These are phyloP conservation scores for Lepus timidus DNA, from an alignment of 2,113 vertebrate genomes.

Conservation along the genomic window DNA sequence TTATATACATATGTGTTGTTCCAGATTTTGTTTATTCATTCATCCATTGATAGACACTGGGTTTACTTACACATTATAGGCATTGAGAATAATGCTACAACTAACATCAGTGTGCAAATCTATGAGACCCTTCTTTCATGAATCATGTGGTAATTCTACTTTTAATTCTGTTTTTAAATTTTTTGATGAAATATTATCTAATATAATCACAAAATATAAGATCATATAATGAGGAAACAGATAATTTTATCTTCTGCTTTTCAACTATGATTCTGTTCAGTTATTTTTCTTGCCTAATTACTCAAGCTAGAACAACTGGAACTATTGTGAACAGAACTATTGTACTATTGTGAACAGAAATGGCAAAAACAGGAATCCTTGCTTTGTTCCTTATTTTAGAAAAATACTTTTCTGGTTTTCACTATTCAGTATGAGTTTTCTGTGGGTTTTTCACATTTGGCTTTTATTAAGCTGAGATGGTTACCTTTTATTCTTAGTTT, in stretches of 20 bases:
- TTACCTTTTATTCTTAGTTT: no score
- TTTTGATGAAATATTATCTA: background rate
- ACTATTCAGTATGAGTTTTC: no score
- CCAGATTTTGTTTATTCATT: background rate
- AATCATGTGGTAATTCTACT: background rate
- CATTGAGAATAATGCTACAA: slow-evolving; percentile 5
- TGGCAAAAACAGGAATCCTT: no score
- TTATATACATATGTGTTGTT: background rate
- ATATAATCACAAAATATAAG: background rate
- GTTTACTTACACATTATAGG: background rate
- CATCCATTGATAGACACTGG: background rate
- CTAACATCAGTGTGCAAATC: background rate
- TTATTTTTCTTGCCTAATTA: background rate
- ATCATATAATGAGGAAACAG: background rate
- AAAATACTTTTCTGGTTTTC: no score
- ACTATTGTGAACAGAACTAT: background rate
- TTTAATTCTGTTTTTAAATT: background rate
- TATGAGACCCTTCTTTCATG: background rate
- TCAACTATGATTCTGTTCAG: background rate
- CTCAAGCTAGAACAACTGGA: background rate
- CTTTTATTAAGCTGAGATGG: no score
- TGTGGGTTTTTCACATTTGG: no score
- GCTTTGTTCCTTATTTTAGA: no score
- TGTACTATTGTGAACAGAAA: no score
- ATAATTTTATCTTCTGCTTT: background rate